phyloP scores from a whole-genome alignment of 2,797 vertebrate genomes.

The Leuciscus waleckii region DNA sequence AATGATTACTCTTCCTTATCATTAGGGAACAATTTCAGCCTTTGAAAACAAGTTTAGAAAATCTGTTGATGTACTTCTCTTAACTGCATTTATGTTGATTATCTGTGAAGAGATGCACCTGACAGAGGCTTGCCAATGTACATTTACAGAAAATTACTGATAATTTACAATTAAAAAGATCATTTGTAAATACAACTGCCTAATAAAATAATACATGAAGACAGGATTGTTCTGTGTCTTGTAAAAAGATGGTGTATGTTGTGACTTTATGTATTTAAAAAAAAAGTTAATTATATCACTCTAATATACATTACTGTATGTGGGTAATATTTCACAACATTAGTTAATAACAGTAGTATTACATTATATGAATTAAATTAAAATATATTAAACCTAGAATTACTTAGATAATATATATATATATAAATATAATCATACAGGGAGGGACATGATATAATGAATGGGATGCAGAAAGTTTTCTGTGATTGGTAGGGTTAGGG shows the following conservation, averaged over 20 bases:
- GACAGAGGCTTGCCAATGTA: conserved; percentile 76
- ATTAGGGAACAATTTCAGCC: conserved; percentile 25
- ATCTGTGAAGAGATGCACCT: conserved; percentile 74
- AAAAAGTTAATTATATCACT: not conserved
- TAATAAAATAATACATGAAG: conserved; percentile 85
- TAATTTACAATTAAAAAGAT: conserved; percentile 70
- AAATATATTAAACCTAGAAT: too few relatives aligned
- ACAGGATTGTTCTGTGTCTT: conserved; percentile 47
- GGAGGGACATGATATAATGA: too few relatives aligned
- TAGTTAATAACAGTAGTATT: not conserved
- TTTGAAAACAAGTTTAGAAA: conserved; percentile 4
- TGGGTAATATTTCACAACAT: not conserved
- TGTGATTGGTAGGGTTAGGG: not conserved
- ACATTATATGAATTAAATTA: too few relatives aligned
- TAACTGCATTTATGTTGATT: conserved; percentile 72
- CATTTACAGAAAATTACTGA: conserved; percentile 73
- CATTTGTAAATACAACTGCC: conserved; percentile 83
- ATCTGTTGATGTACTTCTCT: conserved; percentile 60
- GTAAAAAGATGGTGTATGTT: not conserved
- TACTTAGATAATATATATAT: too few relatives aligned
- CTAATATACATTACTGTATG: not conserved
- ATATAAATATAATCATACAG: too few relatives aligned
- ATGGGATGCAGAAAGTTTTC: not conserved
- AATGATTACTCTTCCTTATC: conserved; percentile 14
- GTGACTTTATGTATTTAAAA: not conserved